Conservation (phyloP, 2,113 vertebrate genomes). For the Neoarius graeffei region DNA sequence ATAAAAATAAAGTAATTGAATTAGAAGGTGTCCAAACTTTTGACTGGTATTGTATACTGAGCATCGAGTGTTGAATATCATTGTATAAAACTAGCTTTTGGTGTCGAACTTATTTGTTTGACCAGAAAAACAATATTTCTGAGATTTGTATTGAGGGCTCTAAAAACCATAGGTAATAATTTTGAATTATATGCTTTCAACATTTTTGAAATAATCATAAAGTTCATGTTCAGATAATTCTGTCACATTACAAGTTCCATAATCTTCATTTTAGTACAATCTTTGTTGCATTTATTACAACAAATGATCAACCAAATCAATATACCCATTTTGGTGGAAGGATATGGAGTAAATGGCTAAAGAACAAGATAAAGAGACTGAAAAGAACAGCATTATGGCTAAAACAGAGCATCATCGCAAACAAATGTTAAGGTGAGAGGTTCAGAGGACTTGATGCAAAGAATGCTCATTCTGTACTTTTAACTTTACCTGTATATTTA, state of each 20-base stretch:
- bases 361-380: constrained; percentile 16
- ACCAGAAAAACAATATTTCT: background rate
- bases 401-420: background rate
- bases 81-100: too few species aligned
- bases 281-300: background rate
- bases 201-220: background rate
- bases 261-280: background rate
- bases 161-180: background rate
- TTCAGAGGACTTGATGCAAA: background rate
- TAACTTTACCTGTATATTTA: background rate
- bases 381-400: constrained; percentile 1
- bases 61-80: too few species aligned
- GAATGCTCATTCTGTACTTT: background rate
- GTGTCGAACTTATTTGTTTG: too few species aligned
- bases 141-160: background rate
- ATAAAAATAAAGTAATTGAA: too few species aligned
- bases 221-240: background rate
- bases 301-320: background rate
- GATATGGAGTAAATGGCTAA: constrained; percentile 18
- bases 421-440: constrained; percentile 12
- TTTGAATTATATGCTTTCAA: background rate
- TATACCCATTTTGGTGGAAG: background rate
- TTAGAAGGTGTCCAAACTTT: too few species aligned
- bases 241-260: background rate
- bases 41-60: too few species aligned